Evolutionary conservation across 2,113 vertebrate species (phyloP).

Genomic region (Coturnix japonica): DNA sequence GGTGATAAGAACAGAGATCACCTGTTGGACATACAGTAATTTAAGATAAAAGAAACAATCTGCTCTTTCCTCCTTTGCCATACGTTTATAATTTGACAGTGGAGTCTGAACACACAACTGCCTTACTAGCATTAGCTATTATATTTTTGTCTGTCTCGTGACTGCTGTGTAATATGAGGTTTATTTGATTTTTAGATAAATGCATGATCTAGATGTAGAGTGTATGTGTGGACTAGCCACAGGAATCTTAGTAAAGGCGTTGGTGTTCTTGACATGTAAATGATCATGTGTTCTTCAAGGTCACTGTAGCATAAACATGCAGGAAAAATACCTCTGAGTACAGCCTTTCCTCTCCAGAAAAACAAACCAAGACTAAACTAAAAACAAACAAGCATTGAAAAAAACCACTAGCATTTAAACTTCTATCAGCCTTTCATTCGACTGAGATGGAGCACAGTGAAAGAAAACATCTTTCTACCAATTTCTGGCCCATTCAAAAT

Average conservation of each 20-base stretch:
- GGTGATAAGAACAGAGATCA: neutral
- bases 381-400: neutral
- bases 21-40: neutral
- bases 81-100: accelerated
- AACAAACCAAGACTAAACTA: neutral
- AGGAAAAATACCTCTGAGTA: neutral
- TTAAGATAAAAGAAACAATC: slow-evolving; percentile 18
- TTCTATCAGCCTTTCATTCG: neutral
- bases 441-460: neutral
- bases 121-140: neutral
- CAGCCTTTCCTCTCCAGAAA: neutral
- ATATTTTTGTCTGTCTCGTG: slow-evolving; percentile 1
- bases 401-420: neutral
- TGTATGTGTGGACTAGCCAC: neutral
- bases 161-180: neutral
- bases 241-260: neutral
- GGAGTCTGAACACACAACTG: slow-evolving; percentile 13
- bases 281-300: neutral
- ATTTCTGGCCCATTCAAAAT: neutral
- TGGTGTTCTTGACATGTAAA: neutral
- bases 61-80: neutral
- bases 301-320: neutral
- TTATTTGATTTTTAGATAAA: neutral
- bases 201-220: neutral
- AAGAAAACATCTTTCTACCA: neutral